These are phyloP conservation scores for Cyaniris semiargus DNA, from an alignment of 2,888 invertebrate species.

Conservation along the genomic window DNA sequence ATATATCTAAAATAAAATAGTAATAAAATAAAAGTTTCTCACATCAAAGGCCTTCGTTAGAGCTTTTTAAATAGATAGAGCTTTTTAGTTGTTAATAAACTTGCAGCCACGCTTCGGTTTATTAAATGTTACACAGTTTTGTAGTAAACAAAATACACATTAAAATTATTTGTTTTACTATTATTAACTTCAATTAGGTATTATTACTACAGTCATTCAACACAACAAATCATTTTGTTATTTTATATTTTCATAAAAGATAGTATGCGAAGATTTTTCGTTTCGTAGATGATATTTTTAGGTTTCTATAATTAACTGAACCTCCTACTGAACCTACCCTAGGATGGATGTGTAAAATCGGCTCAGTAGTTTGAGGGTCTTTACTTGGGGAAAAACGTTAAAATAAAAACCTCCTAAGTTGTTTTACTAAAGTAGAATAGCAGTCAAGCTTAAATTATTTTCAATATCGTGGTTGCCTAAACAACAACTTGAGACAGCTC, in stretches of 20 bases:
- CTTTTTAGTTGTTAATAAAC: conserved; percentile 17
- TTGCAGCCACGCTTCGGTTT: background rate
- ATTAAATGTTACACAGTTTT: conserved; percentile 16
- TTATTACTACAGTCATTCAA: background rate
- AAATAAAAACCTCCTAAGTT: too few relatives aligned
- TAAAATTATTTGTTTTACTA: background rate
- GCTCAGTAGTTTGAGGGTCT: too few relatives aligned
- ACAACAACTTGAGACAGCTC: conserved; percentile 3
- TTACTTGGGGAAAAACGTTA: too few relatives aligned
- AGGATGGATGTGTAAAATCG: too few relatives aligned
- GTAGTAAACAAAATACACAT: background rate
- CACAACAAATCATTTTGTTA: too few relatives aligned
- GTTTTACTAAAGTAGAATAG: background rate
- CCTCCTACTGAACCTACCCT: too few relatives aligned
- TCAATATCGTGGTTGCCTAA: background rate
- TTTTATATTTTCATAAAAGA: too few relatives aligned
- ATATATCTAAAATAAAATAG: background rate
- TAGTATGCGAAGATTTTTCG: too few relatives aligned
- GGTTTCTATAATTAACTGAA: too few relatives aligned
- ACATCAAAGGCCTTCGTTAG: conserved; percentile 27
- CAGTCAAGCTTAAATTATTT: background rate
- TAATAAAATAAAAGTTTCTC: conserved; percentile 18
- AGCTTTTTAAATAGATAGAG: background rate
- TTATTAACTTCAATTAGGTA: background rate
- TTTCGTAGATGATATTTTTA: too few relatives aligned